These are phyloP conservation scores for Limenitis camilla DNA, from an alignment of 2,888 invertebrate species.

Conservation along the genomic window DNA sequence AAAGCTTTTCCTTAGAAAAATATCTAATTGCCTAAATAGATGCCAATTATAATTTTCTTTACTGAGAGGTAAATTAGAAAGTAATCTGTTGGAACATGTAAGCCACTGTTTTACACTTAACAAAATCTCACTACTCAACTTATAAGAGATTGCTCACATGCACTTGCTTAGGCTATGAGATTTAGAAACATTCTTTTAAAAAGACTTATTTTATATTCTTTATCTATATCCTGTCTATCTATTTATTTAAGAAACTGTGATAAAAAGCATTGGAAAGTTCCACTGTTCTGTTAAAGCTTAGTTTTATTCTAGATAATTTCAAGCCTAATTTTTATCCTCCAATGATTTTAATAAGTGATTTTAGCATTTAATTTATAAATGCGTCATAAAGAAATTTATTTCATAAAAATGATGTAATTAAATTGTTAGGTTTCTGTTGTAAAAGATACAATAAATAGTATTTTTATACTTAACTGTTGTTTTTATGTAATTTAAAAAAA, in stretches of 20 bases:
- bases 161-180: no score
- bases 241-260: conserved; percentile 17
- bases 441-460: conserved; percentile 6
- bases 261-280: conserved; percentile 15
- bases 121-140: no score
- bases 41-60: background rate
- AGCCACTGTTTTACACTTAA: no score
- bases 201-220: no score
- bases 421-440: background rate
- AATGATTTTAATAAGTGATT: no score
- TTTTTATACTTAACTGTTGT: conserved; percentile 10
- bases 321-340: background rate
- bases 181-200: no score
- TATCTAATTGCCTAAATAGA: conserved; percentile 1
- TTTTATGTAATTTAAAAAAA: background rate
- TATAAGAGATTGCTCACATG: no score
- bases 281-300: conserved; percentile 7
- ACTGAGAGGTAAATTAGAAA: background rate
- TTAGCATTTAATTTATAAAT: no score
- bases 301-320: conserved; percentile 7
- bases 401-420: no score
- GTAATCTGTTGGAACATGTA: background rate
- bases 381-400: no score
- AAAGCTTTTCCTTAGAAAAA: background rate
- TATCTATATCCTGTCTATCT: background rate